A percentile compares a stretch with the other conserved stretches of the same genome.
These are phyloP conservation scores for Tortricodes alternella DNA, from an alignment of 2,888 invertebrate species.

Conservation along the genomic window DNA sequence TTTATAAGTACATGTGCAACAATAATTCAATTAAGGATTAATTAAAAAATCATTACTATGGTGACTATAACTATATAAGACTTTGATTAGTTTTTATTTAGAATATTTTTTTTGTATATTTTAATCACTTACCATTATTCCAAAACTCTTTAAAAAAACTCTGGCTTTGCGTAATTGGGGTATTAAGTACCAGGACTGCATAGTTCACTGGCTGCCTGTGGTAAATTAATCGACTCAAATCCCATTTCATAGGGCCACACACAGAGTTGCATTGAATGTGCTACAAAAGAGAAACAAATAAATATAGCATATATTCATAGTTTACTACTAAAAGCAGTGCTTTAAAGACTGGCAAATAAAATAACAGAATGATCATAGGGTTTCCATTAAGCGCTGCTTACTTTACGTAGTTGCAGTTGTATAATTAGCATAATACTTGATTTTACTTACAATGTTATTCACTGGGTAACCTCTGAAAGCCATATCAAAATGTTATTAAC, in stretches of 20 bases:
- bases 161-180: conserved; percentile 79
- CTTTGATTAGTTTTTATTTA: too few relatives aligned
- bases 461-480: conserved; percentile 4
- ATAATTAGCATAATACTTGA: too few relatives aligned
- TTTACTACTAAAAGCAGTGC: too few relatives aligned
- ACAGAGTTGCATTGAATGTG: conserved; percentile 38
- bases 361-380: too few relatives aligned
- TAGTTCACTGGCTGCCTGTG: conserved; percentile 61
- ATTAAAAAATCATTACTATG: too few relatives aligned
- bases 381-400: too few relatives aligned
- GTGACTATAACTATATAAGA: too few relatives aligned
- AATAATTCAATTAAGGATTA: too few relatives aligned
- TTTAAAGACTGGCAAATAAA: too few relatives aligned
- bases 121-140: conserved; percentile 84
- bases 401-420: too few relatives aligned
- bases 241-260: conserved; percentile 57
- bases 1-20: too few relatives aligned
- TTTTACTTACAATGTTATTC: conserved; percentile 24
- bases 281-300: not conserved
- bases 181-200: conserved; percentile 86
- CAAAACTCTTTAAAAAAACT: conserved; percentile 83
- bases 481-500: conserved; percentile 8
- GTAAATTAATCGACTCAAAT: conserved; percentile 45
- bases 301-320: not conserved
- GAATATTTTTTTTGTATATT: not conserved